Base-by-base conservation (phyloP, 2,797 vertebrate genomes). In the Tapera naevia region DNA sequence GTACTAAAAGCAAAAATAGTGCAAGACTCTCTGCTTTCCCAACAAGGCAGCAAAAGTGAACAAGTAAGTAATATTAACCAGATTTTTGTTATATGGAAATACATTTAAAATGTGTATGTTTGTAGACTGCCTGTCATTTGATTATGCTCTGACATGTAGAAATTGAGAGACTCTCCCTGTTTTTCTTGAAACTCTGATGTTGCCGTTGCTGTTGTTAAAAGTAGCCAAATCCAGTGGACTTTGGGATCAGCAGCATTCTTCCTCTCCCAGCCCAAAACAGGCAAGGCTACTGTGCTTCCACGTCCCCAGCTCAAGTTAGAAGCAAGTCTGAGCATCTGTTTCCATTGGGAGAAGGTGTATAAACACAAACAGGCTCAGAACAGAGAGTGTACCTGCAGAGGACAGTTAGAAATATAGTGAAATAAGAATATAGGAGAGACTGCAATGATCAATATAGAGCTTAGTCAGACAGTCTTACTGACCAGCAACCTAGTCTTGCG, bases 21-120 rank as follows among this genome's bases (percentile, higher is more conserved):
- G 50, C 46, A 90, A 90, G 93, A 90, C 51, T 56, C 91, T 88
- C 54, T 84, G 48, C 30, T 95, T 62, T 79, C 92, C 76, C 84
- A 89, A 62, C 84, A 89, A 62, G 92, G 88, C 32, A 91, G 46
- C 81, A 96, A 94, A 95, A 58, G 69, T 56, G 92, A 86, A 70
- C 93, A 96, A 72, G 98, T 98, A 97, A 98, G 97, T 94, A 37
- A 45, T 83, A 61, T 43, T 35, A 48, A 45, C 14, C 21, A 61
- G 27, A 9, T 76, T 92, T 73, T 74, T 30, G 46, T 83, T 50
- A 39, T 23, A 53, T 70, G 19, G 65, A 76, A 91, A 45, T 56
- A 51, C 3, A 50, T 53, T 86, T 9, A 25, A 84, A 66, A 39
- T 53, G 9, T 16, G 2, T 69, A 4, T 46, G 5, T 30, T 89